These are phyloP conservation scores for Cephus runcator DNA, from an alignment of 2,888 invertebrate species.

Conservation along the genomic window DNA sequence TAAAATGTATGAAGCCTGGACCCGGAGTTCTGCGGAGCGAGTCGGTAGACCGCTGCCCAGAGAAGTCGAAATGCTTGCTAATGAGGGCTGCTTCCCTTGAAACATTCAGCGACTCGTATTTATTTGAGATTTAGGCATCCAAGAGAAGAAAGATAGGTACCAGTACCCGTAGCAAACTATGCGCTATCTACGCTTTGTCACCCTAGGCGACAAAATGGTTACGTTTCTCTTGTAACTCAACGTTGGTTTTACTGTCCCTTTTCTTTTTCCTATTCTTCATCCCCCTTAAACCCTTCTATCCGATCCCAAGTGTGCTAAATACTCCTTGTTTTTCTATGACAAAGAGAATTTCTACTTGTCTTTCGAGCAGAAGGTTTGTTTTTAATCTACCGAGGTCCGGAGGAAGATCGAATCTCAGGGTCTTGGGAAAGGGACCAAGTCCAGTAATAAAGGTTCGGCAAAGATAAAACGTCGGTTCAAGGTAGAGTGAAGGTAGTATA, in stretches of 20 bases:
- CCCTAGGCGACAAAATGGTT: background rate
- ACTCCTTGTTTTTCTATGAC: background rate
- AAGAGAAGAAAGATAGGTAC: background rate
- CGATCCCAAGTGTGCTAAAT: background rate
- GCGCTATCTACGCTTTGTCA: background rate
- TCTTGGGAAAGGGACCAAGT: background rate
- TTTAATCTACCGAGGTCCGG: background rate
- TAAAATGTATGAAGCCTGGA: constrained; percentile 57
- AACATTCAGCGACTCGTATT: constrained; percentile 37
- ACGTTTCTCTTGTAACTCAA: background rate
- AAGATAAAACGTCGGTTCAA: background rate
- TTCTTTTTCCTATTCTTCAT: background rate
- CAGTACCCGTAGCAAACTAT: background rate
- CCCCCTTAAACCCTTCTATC: background rate
- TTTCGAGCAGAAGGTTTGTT: background rate
- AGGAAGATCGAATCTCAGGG: background rate
- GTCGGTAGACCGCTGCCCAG: constrained; percentile 21
- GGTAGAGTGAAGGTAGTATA: background rate
- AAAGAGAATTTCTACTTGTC: background rate
- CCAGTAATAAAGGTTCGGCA: background rate
- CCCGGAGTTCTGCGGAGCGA: background rate
- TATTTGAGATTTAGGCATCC: constrained; percentile 37
- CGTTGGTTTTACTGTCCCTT: constrained; percentile 1
- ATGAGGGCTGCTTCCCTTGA: constrained; percentile 29
- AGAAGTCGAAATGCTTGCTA: constrained; percentile 33